Base-by-base conservation (phyloP, 2,797 vertebrate species). In the Acrossocheilus wenchowensis region DNA sequence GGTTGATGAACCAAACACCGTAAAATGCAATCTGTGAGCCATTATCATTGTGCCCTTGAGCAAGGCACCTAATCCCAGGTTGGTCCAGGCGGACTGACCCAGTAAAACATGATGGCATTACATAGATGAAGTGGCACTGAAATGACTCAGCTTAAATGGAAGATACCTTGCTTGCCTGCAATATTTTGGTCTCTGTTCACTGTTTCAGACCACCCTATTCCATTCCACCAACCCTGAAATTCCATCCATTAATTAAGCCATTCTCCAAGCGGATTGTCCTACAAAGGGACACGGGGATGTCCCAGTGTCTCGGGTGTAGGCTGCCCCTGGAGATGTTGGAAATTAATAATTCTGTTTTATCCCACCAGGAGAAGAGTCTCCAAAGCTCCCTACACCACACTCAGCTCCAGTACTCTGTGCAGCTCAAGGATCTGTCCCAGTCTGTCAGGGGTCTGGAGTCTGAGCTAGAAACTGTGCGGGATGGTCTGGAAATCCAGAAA, bases 391-490 rank as follows among this genome's bases (percentile, higher is more conserved):
- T 99, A 60, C 95, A 93, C 1, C 93, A 96, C 91, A 97, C 97
- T 0, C 96, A 98, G 93, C 94, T 91, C 87, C 94, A 97, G 81
- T 97, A 99, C 93, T 96, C 97, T 88, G 93, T 88, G 90, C 97
- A 98, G 90, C 95, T 99, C 72, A 96, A 96, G 78, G 95, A 96
- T 88, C 92, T 99, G 52, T 96, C 97, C 77, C 92, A 92, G 2
- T 97, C 98, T 88, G 96, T 99, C 60, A 86, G 92, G 1, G 90
- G 95, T 19, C 94, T 99, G 86, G 97, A 99, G 93, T 92, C 91
- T 0, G 98, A 99, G 91, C 92, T 99, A 15, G 93, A 96, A 87
- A 96, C 97, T 54, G 97, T 98, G 81, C 95, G 97, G 87, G 91
- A 85, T 0, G 96, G 97, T 6, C 95, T 99, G 45, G 95, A 95